Percentiles rank a stretch among this genome's conserved stretches.
phyloP scores from a whole-genome alignment of 2,888 invertebrate species.

The Hylaea fasciaria region DNA sequence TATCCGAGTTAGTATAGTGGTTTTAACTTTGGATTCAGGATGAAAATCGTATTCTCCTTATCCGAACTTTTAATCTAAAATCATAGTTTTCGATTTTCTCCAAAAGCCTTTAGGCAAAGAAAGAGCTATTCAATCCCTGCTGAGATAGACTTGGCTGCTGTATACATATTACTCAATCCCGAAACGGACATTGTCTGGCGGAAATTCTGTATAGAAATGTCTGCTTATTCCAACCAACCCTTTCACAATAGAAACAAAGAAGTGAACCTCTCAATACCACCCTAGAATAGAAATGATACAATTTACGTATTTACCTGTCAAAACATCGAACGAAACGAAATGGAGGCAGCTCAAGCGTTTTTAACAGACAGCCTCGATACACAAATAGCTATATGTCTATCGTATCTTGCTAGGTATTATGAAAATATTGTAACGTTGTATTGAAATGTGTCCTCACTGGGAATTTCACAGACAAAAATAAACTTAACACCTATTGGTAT shows the following conservation, averaged over 20 bases:
- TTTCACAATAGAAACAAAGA: slow-evolving; percentile 43
- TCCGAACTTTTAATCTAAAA: slow-evolving; percentile 17
- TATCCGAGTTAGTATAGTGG: too few relatives aligned
- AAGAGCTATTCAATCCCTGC: slow-evolving; percentile 37
- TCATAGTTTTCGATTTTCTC: slow-evolving; percentile 27
- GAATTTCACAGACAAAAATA: too few relatives aligned
- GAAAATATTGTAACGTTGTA: slow-evolving; percentile 15
- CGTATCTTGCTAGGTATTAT: slow-evolving; percentile 10
- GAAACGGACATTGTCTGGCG: slow-evolving; percentile 33
- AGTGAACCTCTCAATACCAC: slow-evolving; percentile 35
- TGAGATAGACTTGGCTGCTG: slow-evolving; percentile 33
- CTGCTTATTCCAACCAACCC: slow-evolving; percentile 42
- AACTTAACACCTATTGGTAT: too few relatives aligned
- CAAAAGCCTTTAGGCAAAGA: slow-evolving; percentile 15
- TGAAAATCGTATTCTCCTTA: background rate
- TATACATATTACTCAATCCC: slow-evolving; percentile 41
- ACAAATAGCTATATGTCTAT: slow-evolving; percentile 14
- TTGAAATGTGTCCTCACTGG: slow-evolving; percentile 12
- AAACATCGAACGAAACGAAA: slow-evolving; percentile 30
- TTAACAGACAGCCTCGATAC: slow-evolving; percentile 21
- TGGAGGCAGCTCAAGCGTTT: slow-evolving; percentile 20
- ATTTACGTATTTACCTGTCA: slow-evolving; percentile 39
- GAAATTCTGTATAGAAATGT: slow-evolving; percentile 44
- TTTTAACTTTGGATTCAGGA: too few relatives aligned
- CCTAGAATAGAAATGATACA: slow-evolving; percentile 41